phyloP scores from a whole-genome alignment of 2,888 invertebrate species.

The Ormyrus thymus region DNA sequence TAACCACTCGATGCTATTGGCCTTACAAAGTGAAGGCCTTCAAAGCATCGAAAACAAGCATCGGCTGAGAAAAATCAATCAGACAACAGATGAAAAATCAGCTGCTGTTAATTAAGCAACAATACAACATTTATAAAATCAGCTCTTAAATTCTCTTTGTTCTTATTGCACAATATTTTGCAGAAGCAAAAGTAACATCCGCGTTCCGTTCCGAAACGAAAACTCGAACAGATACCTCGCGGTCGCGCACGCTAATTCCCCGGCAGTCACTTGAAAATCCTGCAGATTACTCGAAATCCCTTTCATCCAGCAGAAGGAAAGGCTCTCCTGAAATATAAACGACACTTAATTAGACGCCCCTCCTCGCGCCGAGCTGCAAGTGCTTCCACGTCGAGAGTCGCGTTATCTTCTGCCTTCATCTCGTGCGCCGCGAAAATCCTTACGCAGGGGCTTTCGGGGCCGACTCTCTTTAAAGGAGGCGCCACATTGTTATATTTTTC shows the following conservation, averaged over 20 bases:
- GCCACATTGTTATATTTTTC: not conserved
- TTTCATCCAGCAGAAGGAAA: conserved; percentile 23
- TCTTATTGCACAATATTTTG: not conserved
- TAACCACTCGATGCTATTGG: too few relatives aligned
- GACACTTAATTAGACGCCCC: conserved; percentile 50
- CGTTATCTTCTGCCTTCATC: conserved; percentile 40
- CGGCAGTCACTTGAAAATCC: not conserved
- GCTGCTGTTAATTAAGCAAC: too few relatives aligned
- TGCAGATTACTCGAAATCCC: conserved; percentile 20
- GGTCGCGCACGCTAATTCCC: too few relatives aligned
- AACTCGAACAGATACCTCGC: not conserved
- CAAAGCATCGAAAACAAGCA: too few relatives aligned
- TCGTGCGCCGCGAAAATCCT: conserved; percentile 27
- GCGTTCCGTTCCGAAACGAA: not conserved
- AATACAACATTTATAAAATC: too few relatives aligned
- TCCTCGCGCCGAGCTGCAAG: conserved; percentile 34
- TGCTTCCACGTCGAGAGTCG: conserved; percentile 36
- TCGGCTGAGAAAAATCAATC: too few relatives aligned
- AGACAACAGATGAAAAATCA: too few relatives aligned
- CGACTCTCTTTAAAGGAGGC: not conserved
- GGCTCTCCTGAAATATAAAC: conserved; percentile 48
- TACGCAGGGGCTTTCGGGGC: not conserved
- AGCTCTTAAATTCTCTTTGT: not conserved
- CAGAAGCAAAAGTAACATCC: not conserved
- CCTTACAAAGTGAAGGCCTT: too few relatives aligned